Percentiles rank a stretch among this genome's conserved stretches.
Evolutionary conservation across 2,113 vertebrate genomes (phyloP).

Genomic region (Tiliqua scincoides): DNA sequence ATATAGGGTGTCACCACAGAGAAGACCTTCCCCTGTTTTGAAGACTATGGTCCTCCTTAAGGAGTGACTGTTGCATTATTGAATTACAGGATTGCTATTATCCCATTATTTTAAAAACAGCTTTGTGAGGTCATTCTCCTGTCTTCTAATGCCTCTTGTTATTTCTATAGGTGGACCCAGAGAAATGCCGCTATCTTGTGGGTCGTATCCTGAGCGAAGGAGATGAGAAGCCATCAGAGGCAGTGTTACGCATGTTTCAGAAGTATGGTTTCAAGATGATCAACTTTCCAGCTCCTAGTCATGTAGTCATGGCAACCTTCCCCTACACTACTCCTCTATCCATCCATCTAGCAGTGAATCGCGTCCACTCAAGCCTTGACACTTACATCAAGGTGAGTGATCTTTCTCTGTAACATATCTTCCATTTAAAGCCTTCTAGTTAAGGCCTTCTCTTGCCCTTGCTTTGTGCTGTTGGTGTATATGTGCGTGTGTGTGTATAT

Average conservation of each 20-base stretch:
- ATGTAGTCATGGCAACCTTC: slow-evolving; percentile 88
- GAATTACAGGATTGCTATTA: not conserved
- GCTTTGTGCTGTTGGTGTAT: slow-evolving; percentile 12
- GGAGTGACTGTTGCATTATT: not conserved
- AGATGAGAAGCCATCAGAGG: slow-evolving; percentile 77
- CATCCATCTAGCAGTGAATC: slow-evolving; percentile 80
- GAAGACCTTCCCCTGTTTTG: not conserved
- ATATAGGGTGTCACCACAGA: no score
- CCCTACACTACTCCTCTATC: slow-evolving; percentile 84
- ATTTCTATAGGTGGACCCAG: slow-evolving; percentile 76
- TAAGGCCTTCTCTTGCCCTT: slow-evolving; percentile 33
- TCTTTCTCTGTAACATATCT: not conserved
- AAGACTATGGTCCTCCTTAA: not conserved
- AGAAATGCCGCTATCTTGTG: slow-evolving; percentile 84
- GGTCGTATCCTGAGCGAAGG: slow-evolving; percentile 92
- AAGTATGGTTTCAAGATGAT: slow-evolving; percentile 90
- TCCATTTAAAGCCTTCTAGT: not conserved
- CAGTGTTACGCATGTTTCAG: slow-evolving; percentile 84
- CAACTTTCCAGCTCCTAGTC: slow-evolving; percentile 89
- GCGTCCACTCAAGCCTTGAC: slow-evolving; percentile 86
- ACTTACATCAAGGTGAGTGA: slow-evolving; percentile 89
- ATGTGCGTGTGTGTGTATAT: no score
- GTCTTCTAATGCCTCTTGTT: slow-evolving; percentile 14
- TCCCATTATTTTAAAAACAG: not conserved
- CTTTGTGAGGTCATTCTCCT: not conserved